These are phyloP conservation scores for Hydrophis major DNA, from an alignment of 2,797 vertebrate species.

Conservation along the genomic window DNA sequence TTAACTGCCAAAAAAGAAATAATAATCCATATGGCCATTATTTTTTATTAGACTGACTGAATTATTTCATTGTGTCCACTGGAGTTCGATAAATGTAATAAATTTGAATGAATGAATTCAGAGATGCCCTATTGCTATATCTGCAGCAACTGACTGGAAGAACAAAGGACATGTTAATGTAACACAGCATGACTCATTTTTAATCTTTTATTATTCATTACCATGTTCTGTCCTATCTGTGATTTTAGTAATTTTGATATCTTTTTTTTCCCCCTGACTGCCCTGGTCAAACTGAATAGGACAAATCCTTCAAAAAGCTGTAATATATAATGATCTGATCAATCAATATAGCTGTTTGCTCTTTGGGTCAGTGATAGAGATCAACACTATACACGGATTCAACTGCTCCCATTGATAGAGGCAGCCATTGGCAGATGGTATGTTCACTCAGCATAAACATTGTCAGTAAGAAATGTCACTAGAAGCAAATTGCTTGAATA, in stretches of 20 bases:
- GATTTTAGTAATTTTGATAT: not conserved
- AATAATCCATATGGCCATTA: not conserved
- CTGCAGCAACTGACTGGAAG: not conserved
- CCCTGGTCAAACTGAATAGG: not conserved
- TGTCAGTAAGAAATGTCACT: not conserved
- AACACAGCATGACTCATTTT: not conserved
- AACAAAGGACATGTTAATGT: not conserved
- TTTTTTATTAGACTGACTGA: not conserved
- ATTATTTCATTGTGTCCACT: not conserved
- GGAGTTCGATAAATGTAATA: not conserved
- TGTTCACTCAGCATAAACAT: not conserved
- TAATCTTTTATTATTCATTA: not conserved
- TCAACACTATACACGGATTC: fast-evolving
- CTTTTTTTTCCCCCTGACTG: not conserved
- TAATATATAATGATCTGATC: not conserved
- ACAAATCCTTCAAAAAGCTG: not conserved
- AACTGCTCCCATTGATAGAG: fast-evolving
- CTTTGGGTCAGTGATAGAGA: not conserved
- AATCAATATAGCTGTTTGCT: not conserved
- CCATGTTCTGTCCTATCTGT: not conserved
- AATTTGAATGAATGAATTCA: not conserved
- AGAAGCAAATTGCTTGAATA: not conserved
- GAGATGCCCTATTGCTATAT: not conserved
- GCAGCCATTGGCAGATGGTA: not conserved
- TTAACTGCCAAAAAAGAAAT: not conserved